Base-by-base conservation (phyloP, 2,888 invertebrate species). In the Azorinus chamasolen region DNA sequence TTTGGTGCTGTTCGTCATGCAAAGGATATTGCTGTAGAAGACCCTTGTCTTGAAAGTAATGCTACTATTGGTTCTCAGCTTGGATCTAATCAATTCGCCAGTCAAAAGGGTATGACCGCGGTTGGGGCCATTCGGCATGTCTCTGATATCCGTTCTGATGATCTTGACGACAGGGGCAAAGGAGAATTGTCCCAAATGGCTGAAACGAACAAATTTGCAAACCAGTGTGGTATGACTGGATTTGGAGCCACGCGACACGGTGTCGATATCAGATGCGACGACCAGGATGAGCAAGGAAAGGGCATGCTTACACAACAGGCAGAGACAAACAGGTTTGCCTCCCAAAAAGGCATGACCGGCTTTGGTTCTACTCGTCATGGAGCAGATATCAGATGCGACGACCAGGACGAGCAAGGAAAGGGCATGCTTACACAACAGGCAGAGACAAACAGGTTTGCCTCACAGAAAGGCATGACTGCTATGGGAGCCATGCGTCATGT, bases 71-170 rank as follows among this genome's bases (percentile, higher is more conserved):
- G 91, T 43, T 81, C 90, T n/a, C 91, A 93, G 82, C 86, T 89
- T 2, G 93, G 93, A 22, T 90, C 90, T 25, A 92, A 92, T 83
- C 91, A 92, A 75, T 88, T 87, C 32, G 92, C 92, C 37, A 88
- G 88, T 41, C 92, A 92, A 80, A 69, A 84, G 10, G 92, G 92
- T 16, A 92, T 92, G 92, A 75, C 83, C n/a, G 57, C 77, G 22
- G 75, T 88, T 5, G 88, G 89, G 1, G 85, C 86, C 18, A 81
- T 84, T 2, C 82, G 90, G 2, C 92, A 92, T 77, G 91, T 91
- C 32, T 87, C 91, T 43, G 92, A 92, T 74, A 91, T 92, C 66
- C 71, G 83, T 18, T 84, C 88, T 16, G 92, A 92, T 37, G 90
- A 90, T 16, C 71, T 85, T 53, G 71, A 76, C 25, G 82, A 82